phyloP scores from a whole-genome alignment of 2,797 vertebrate species.

The Corythornis leucogaster region DNA sequence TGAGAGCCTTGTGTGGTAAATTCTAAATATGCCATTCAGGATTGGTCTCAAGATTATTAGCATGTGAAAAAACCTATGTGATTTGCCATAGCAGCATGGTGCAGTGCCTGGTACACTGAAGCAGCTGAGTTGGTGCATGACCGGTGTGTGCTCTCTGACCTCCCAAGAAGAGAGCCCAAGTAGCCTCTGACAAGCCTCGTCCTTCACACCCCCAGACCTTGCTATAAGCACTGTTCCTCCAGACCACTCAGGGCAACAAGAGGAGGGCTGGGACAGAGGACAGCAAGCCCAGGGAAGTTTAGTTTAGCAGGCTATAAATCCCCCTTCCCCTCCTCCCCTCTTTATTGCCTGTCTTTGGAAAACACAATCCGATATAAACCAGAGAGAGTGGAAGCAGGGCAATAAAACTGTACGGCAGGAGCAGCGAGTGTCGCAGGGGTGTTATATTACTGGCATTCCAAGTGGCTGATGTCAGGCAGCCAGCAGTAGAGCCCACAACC shows the following conservation, averaged over 20 bases:
- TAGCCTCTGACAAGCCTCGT: conserved; percentile 35
- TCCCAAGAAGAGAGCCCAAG: conserved; percentile 36
- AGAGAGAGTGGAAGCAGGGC: conserved; percentile 65
- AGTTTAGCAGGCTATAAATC: conserved; percentile 74
- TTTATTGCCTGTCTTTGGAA: conserved; percentile 74
- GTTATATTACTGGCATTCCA: conserved; percentile 64
- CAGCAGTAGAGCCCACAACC: conserved; percentile 22
- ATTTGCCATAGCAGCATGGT: background rate
- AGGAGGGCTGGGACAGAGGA: conserved; percentile 49
- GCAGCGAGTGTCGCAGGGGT: conserved; percentile 46
- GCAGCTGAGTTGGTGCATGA: background rate
- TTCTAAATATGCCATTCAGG: background rate
- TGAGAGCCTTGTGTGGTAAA: background rate
- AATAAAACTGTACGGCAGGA: conserved; percentile 65
- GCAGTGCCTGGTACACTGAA: background rate
- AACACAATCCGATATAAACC: conserved; percentile 71
- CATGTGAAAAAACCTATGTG: background rate
- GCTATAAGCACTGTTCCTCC: conserved; percentile 1
- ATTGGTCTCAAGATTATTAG: background rate
- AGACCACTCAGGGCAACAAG: background rate
- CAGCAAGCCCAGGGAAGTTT: conserved; percentile 64
- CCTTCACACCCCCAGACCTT: conserved; percentile 19
- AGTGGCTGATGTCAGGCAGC: conserved; percentile 22
- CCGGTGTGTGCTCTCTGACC: background rate
- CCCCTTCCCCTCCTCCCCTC: conserved; percentile 45